Evolutionary conservation across 2,888 invertebrate species (phyloP).

Genomic region (Caenorhabditis virilis): DNA sequence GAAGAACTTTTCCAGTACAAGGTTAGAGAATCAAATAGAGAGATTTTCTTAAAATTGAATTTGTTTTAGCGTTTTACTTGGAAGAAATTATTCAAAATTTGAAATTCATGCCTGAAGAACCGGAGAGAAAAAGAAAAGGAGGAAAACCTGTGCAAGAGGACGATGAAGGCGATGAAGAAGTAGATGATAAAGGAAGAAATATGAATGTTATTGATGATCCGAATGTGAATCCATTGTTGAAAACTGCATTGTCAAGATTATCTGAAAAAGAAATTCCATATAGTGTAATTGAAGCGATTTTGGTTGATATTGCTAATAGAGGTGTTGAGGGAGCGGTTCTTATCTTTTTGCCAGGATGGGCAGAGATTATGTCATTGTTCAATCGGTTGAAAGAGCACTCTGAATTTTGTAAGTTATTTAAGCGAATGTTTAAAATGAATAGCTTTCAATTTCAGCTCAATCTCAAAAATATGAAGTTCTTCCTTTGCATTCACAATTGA

Average conservation of each 20-base stretch:
- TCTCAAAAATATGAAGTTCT: constrained; percentile 75
- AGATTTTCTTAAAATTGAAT: not conserved
- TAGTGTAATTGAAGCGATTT: constrained; percentile 84
- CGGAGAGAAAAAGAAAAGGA: constrained; percentile 74
- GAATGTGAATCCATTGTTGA: constrained; percentile 67
- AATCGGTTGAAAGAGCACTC: constrained; percentile 81
- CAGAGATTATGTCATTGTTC: constrained; percentile 89
- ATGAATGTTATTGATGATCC: constrained; percentile 75
- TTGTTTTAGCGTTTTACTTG: constrained; percentile 79
- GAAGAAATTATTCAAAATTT: constrained; percentile 90
- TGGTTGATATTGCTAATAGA: constrained; percentile 71
- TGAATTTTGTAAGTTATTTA: constrained; percentile 74
- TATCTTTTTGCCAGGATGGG: constrained; percentile 95
- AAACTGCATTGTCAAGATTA: constrained; percentile 75
- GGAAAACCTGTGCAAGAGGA: constrained; percentile 68
- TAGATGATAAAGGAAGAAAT: constrained; percentile 70
- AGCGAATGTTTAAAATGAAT: not conserved
- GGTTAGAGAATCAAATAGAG: constrained; percentile 19
- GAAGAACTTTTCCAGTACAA: constrained; percentile 57
- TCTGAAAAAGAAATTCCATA: constrained; percentile 91
- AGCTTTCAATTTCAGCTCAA: not conserved
- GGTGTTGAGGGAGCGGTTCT: constrained; percentile 84
- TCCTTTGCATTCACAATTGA: constrained; percentile 95
- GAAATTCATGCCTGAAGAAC: constrained; percentile 80
- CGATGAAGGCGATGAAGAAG: constrained; percentile 75